Evolutionary conservation across 2,113 vertebrate genomes (phyloP).

Genomic region (Bubalus kerabau): DNA sequence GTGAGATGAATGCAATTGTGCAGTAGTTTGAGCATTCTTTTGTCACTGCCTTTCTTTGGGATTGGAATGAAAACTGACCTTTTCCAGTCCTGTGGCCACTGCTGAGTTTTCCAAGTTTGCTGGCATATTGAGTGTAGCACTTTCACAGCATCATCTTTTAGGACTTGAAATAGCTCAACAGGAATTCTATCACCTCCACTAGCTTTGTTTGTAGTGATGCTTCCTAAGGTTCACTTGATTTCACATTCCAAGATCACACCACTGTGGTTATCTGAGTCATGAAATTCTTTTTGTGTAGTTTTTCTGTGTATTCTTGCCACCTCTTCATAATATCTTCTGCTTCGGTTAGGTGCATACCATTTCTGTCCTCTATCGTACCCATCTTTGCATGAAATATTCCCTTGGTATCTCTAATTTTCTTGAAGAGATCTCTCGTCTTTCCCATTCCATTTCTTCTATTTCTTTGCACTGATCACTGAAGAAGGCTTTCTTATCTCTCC

Average conservation of each 20-base stretch:
- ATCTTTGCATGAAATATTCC: background rate
- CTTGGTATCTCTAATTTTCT: background rate
- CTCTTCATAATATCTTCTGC: background rate
- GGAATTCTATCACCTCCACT: background rate
- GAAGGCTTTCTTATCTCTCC: background rate
- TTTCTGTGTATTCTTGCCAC: background rate
- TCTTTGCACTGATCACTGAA: background rate
- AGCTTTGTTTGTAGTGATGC: background rate
- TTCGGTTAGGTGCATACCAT: background rate
- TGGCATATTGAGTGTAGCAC: background rate
- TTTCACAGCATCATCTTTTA: background rate
- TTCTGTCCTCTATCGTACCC: accelerated
- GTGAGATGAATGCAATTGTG: background rate
- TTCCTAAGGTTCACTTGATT: background rate
- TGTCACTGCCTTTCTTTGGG: background rate
- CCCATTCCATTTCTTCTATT: background rate
- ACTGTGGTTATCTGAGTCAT: background rate
- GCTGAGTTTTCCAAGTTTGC: background rate
- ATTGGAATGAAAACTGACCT: background rate
- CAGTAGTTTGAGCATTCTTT: background rate
- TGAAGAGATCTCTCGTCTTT: background rate
- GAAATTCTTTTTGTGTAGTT: background rate
- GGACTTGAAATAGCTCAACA: background rate
- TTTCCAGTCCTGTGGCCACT: background rate
- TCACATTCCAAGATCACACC: background rate